Conservation (phyloP, 2,888 invertebrate species). For the Troides oblongomaculatus region DNA sequence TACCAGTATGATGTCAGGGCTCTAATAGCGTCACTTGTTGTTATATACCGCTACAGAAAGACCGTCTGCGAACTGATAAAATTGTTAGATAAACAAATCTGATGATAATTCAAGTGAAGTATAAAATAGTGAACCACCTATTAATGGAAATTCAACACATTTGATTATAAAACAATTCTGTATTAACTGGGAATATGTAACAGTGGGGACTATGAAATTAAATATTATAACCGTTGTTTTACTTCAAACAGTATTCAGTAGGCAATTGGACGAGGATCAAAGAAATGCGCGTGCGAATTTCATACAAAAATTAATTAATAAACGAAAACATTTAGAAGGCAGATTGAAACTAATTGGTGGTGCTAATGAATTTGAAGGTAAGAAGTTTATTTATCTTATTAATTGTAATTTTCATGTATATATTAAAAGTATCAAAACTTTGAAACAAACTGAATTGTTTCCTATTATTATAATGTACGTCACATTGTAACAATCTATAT, state of each 20-base stretch:
- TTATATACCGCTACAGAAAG: background rate
- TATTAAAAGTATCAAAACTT: no score
- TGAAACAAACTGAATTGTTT: no score
- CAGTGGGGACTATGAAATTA: conserved; percentile 4
- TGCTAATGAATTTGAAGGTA: conserved; percentile 86
- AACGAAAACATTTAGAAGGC: conserved; percentile 86
- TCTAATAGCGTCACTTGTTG: conserved; percentile 4
- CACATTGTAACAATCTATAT: no score
- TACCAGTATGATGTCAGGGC: conserved; percentile 21
- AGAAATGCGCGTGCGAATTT: conserved; percentile 75
- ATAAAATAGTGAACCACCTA: no score
- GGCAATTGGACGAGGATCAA: conserved; percentile 59
- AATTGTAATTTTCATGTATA: no score
- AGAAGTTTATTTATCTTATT: conserved; percentile 29
- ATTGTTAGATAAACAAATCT: no score
- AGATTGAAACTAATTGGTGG: conserved; percentile 87
- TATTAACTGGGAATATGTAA: background rate
- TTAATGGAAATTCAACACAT: no score
- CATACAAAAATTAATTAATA: conserved; percentile 85
- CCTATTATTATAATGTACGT: no score
- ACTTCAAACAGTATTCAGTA: conserved; percentile 37
- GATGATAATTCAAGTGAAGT: no score
- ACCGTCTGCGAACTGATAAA: no score
- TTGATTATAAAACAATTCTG: no score
- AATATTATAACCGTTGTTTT: conserved; percentile 14